Conservation (phyloP, 2,888 invertebrate species). For the Synanthedon andrenaeformis region DNA sequence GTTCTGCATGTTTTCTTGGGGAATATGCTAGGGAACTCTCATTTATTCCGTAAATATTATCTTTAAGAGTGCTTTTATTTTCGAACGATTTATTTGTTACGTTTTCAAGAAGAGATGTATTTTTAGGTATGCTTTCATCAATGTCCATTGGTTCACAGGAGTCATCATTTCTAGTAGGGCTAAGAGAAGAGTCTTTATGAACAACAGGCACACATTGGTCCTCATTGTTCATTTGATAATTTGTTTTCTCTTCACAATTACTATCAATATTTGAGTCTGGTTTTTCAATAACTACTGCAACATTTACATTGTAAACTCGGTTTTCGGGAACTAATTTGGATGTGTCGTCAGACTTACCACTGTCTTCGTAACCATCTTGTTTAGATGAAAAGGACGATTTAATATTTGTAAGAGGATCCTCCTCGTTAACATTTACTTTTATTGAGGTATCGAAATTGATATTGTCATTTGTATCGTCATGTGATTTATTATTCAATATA, state of each 20-base stretch:
- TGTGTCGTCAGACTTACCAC: constrained; percentile 11
- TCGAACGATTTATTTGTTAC: background rate
- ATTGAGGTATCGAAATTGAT: too few species aligned
- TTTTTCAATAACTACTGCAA: constrained; percentile 40
- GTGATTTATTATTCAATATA: too few species aligned
- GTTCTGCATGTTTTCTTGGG: constrained; percentile 16
- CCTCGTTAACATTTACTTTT: too few species aligned
- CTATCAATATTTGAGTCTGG: constrained; percentile 26
- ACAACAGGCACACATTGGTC: constrained; percentile 55
- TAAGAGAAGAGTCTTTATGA: constrained; percentile 11
- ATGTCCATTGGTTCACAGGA: constrained; percentile 60
- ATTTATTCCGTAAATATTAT: constrained; percentile 4
- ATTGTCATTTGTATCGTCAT: too few species aligned
- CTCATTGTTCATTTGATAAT: constrained; percentile 20
- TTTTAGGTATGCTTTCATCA: constrained; percentile 49
- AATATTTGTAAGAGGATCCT: too few species aligned
- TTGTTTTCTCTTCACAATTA: constrained; percentile 8
- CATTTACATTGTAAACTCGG: constrained; percentile 22
- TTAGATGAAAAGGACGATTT: too few species aligned
- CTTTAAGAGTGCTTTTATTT: constrained; percentile 2
- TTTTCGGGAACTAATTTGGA: constrained; percentile 27
- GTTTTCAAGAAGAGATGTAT: constrained; percentile 10
- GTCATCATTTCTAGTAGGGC: constrained; percentile 12
- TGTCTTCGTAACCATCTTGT: background rate
- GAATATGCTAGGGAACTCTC: constrained; percentile 14